phyloP scores from a whole-genome alignment of 2,797 vertebrate genomes.

The Scomberomorus guttatus region DNA sequence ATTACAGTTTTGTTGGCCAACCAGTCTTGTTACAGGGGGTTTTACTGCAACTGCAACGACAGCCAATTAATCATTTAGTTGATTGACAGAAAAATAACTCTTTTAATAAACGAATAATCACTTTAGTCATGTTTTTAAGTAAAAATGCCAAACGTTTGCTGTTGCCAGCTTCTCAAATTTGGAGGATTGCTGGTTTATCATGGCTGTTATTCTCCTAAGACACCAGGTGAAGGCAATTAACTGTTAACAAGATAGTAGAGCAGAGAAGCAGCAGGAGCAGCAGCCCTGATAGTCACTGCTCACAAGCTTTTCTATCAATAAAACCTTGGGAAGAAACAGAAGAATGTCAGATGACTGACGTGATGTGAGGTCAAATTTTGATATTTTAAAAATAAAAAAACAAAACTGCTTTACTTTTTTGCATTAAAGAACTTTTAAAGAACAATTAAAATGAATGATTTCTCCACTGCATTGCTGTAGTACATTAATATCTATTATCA shows the following conservation, averaged over 20 bases:
- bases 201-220: constrained; percentile 25
- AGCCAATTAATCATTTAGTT: no score
- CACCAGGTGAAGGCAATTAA: constrained; percentile 39
- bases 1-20: neutral
- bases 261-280: neutral
- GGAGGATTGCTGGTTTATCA: constrained; percentile 11
- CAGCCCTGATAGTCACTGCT: neutral
- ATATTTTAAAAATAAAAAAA: no score
- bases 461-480: neutral
- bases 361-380: neutral
- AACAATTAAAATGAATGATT: neutral
- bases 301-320: neutral
- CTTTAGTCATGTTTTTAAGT: no score
- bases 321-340: neutral
- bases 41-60: neutral
- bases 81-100: no score
- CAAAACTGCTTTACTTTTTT: neutral
- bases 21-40: no score
- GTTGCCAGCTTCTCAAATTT: no score
- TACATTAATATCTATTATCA: constrained; percentile 16
- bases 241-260: constrained; percentile 27
- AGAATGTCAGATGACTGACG: neutral
- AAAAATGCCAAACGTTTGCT: no score
- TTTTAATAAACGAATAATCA: no score
- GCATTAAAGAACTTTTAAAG: no score